Evolutionary conservation across 2,797 vertebrate species (phyloP).

Genomic region (Sparidentex hasta): DNA sequence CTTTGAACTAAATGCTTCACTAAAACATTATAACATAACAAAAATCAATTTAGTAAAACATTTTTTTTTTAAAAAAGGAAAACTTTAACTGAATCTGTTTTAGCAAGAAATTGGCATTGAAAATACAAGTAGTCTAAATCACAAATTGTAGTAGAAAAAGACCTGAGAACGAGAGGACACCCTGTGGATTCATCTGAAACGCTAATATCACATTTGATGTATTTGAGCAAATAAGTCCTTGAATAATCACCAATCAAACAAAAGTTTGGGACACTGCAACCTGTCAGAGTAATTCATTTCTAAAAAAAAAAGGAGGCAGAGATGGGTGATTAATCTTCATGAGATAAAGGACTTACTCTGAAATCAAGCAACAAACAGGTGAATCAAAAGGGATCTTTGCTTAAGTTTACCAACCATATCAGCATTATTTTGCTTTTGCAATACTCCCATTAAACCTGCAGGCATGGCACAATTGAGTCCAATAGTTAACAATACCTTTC

Average conservation of each 20-base stretch:
- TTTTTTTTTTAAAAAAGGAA: neutral
- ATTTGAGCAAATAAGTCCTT: neutral
- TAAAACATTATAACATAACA: neutral
- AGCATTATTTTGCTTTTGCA: neutral
- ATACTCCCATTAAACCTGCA: neutral
- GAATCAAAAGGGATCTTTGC: neutral
- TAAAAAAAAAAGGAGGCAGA: neutral
- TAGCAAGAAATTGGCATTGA: neutral
- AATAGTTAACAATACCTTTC: constrained; percentile 10
- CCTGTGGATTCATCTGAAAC: neutral
- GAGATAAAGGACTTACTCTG: neutral
- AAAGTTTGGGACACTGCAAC: neutral
- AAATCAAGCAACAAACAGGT: neutral
- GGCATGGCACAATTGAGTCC: neutral
- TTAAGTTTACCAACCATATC: neutral
- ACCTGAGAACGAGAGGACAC: neutral
- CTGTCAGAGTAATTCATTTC: neutral
- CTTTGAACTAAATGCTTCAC: constrained; percentile 12
- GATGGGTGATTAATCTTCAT: neutral
- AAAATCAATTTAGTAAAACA: neutral
- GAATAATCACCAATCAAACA: neutral
- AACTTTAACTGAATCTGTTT: neutral
- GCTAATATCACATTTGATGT: neutral
- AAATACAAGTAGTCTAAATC: neutral
- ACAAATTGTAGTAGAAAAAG: neutral